Evolutionary conservation across 2,888 invertebrate species (phyloP), one percentile per base, ranked within the genome.

Genomic region (Drosophila hamatofila): DNA sequence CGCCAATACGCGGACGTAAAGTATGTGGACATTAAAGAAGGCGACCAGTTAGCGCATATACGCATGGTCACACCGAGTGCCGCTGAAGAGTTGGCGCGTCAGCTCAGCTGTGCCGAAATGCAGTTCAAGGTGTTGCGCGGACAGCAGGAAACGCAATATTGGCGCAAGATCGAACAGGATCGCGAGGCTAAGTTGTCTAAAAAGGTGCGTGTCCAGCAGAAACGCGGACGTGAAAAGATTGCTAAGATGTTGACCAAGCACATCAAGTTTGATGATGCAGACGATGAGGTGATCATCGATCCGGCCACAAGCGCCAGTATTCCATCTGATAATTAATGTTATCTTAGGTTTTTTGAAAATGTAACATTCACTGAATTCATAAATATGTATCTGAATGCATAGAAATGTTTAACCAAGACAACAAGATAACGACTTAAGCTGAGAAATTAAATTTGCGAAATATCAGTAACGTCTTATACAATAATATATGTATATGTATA

Each of bases 21-120:
- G 77, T 98, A 97, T 89, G 95, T 98, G 1, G 98, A 98, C 88
- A 94, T 96, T 1, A 95, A 95, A 75, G 96, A 96, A 78, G 96
- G 96, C 3, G 95, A 95, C 60, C 93, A 93, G 9, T 94, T 95
- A 80, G 96, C 95, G 0, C 95, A 95, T 89, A 93, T 97, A 7
- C 94, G 97, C 56, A 96, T 97, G 48, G 94, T 94, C 68, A 92
- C 93, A 0, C 88, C 94, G 0, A 92, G 92, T 61, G 93, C 94
- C 49, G 94, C 95, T 3, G 78, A 81, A 11, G 88, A 91, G 9
- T 79, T 93, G 54, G 68, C 90, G 0, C 81, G 79, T 39, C 86
- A 89, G 57, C 73, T 91, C 16, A 88, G 62, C 18, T 91, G 92
- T 46, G 92, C 93, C n/a, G 92, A 93, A 69, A 90, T 91, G 62